Conservation (phyloP, 2,888 invertebrate genomes). For the Epicampocera succincta region DNA sequence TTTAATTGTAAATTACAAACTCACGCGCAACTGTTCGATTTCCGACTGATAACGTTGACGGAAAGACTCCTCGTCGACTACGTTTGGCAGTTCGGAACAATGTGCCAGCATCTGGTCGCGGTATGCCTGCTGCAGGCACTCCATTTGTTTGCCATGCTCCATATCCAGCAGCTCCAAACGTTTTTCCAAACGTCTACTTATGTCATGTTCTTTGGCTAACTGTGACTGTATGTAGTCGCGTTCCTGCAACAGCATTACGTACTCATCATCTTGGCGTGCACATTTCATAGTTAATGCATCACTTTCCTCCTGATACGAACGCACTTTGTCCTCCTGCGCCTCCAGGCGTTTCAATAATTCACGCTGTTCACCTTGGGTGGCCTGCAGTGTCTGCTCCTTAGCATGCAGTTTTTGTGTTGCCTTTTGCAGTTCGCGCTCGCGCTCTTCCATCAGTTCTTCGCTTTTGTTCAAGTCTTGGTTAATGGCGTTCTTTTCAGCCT, state of each 20-base stretch:
- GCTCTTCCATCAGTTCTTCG: conserved; percentile 78
- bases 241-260: conserved; percentile 78
- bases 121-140: conserved; percentile 89
- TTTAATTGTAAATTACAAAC: conserved; percentile 62
- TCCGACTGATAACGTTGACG: conserved; percentile 91
- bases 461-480: conserved; percentile 77
- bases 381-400: conserved; percentile 76
- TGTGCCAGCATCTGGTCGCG: conserved; percentile 82
- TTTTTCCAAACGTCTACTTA: conserved; percentile 87
- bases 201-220: conserved; percentile 85
- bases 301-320: conserved; percentile 73
- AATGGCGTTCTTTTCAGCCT: conserved; percentile 73
- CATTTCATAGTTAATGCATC: conserved; percentile 77
- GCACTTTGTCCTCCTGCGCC: conserved; percentile 73
- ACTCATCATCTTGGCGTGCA: conserved; percentile 80
- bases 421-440: conserved; percentile 75
- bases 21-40: conserved; percentile 90
- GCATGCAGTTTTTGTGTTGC: conserved; percentile 74
- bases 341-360: conserved; percentile 74
- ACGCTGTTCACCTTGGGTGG: conserved; percentile 73
- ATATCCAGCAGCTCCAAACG: conserved; percentile 89
- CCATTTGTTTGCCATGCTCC: conserved; percentile 92
- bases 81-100: conserved; percentile 81
- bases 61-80: conserved; percentile 84
- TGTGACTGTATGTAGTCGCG: conserved; percentile 83